phyloP scores from a whole-genome alignment of 2,797 vertebrate genomes.

The Pseudochirops corinnae region DNA sequence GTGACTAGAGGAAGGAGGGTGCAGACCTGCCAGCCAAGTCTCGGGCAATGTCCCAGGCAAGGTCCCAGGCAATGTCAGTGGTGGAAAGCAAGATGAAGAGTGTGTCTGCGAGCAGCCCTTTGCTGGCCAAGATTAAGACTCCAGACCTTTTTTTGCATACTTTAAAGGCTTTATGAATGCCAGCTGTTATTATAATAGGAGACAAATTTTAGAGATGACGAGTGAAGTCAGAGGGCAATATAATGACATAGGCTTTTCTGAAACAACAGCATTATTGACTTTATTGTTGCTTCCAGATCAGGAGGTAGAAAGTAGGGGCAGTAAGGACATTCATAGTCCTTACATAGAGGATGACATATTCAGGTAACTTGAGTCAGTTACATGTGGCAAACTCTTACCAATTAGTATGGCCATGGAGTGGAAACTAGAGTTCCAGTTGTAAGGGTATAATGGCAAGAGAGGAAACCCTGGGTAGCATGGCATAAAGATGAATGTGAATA shows the following conservation, averaged over 20 bases:
- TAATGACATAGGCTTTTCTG: not conserved
- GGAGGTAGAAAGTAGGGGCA: not conserved
- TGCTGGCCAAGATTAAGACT: too few species aligned
- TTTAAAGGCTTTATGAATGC: not conserved
- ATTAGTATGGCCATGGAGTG: not conserved
- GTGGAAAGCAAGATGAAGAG: too few species aligned
- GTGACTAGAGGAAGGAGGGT: too few species aligned
- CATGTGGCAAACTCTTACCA: not conserved
- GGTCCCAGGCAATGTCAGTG: too few species aligned
- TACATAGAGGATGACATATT: not conserved
- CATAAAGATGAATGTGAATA: not conserved
- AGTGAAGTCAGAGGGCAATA: not conserved
- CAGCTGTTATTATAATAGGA: not conserved
- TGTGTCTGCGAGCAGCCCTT: too few species aligned
- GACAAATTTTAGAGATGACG: not conserved
- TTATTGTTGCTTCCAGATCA: not conserved
- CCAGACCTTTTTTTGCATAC: not conserved
- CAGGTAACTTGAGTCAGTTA: not conserved
- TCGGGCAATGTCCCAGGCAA: too few species aligned
- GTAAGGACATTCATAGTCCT: not conserved
- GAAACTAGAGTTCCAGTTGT: too few species aligned
- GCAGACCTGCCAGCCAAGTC: too few species aligned
- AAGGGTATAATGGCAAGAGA: not conserved
- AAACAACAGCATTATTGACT: not conserved
- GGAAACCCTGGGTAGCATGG: not conserved